A percentile compares a stretch with the other conserved stretches of the same genome.
Evolutionary conservation across 1,140 invertebrate genomes (phyloP).

Genomic region (Liolophura sinensis): DNA sequence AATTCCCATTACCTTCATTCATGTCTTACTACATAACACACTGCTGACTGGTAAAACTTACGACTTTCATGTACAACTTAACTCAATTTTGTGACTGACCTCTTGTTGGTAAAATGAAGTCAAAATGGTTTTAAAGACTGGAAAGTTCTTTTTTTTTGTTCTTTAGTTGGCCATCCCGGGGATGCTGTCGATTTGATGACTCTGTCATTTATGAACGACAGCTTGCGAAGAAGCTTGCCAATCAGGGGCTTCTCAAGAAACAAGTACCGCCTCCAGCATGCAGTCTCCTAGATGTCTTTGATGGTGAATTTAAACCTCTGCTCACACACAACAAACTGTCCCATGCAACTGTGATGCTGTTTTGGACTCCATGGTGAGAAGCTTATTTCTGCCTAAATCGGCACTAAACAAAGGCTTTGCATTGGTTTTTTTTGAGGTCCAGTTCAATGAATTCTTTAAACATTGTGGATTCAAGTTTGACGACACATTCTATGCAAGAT

Average conservation of each 20-base stretch:
- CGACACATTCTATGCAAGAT: too few species aligned
- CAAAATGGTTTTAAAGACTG: not conserved
- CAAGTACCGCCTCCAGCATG: conserved; percentile 49
- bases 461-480: not conserved
- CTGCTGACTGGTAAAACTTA: not conserved
- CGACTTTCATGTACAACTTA: not conserved
- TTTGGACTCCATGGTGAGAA: conserved; percentile 55
- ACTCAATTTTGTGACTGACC: not conserved
- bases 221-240: conserved; percentile 49
- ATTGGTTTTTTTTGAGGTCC: too few species aligned
- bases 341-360: conserved; percentile 46
- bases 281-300: conserved; percentile 53
- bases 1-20: too few species aligned
- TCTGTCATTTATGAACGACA: conserved; percentile 45
- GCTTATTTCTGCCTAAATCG: conserved; percentile 4
- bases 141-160: conserved; percentile 11
- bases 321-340: conserved; percentile 37
- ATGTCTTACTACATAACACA: too few species aligned
- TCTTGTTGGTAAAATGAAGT: not conserved
- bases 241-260: conserved; percentile 51
- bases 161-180: conserved; percentile 49
- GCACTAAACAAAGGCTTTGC: not conserved
- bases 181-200: conserved; percentile 54
- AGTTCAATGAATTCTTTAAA: conserved; percentile 3
- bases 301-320: conserved; percentile 50